These are phyloP conservation scores for Zonitis immaculata DNA, from an alignment of 2,888 invertebrate species.

Conservation along the genomic window DNA sequence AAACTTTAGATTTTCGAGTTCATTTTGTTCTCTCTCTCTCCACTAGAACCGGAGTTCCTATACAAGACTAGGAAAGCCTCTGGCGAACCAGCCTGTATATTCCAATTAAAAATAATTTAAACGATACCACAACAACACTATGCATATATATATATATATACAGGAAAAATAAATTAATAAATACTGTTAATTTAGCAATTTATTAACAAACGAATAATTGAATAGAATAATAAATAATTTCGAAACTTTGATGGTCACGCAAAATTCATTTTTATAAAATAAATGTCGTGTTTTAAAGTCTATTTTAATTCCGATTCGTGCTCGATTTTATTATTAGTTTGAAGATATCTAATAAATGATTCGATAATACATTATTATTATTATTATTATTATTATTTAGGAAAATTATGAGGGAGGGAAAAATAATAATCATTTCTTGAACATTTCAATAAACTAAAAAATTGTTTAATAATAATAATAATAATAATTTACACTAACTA, in stretches of 20 bases:
- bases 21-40: too few relatives aligned
- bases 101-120: too few relatives aligned
- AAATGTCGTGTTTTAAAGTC: background rate
- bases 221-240: background rate
- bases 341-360: background rate
- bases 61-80: too few relatives aligned
- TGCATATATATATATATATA: too few relatives aligned
- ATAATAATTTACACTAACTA: too few relatives aligned
- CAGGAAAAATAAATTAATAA: background rate
- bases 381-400: background rate
- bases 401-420: too few relatives aligned
- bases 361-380: background rate
- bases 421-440: background rate
- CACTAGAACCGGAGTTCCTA: too few relatives aligned
- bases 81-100: too few relatives aligned
- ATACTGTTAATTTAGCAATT: background rate
- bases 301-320: background rate
- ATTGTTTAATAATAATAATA: background rate
- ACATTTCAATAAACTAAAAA: background rate
- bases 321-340: background rate
- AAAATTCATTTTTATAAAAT: background rate
- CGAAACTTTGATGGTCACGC: background rate
- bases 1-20: too few relatives aligned
- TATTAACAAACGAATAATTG: background rate
- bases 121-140: too few relatives aligned